Conservation (phyloP, 2,113 vertebrate species). For the Pedetes capensis region DNA sequence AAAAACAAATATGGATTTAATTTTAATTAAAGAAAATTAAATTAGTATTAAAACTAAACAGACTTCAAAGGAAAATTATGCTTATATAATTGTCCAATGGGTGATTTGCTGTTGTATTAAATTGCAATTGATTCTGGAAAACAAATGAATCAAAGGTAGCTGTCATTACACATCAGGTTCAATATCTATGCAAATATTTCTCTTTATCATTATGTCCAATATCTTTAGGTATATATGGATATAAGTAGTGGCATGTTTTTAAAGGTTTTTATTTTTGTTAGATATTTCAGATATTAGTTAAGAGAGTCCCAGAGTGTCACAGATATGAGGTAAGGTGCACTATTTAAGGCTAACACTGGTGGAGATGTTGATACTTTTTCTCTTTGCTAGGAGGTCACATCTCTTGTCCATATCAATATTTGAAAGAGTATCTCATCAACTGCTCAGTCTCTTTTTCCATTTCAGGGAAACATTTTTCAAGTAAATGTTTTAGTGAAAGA, state of each 20-base stretch:
- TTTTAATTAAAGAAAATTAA: background rate
- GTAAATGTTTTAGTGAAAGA: conserved; percentile 1
- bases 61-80: background rate
- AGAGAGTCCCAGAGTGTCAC: background rate
- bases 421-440: background rate
- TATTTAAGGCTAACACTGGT: background rate
- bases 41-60: background rate
- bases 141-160: background rate
- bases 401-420: background rate
- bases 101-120: background rate
- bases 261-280: background rate
- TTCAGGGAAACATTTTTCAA: background rate
- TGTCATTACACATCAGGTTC: background rate
- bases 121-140: background rate
- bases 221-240: background rate
- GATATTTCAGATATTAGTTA: background rate
- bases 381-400: background rate
- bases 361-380: background rate
- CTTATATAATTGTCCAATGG: background rate
- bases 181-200: background rate
- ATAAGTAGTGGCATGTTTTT: background rate
- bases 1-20: background rate
- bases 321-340: background rate
- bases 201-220: background rate
- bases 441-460: background rate